These are phyloP conservation scores for Paraplagusia blochii DNA, from an alignment of 2,113 vertebrate genomes.

Conservation along the genomic window DNA sequence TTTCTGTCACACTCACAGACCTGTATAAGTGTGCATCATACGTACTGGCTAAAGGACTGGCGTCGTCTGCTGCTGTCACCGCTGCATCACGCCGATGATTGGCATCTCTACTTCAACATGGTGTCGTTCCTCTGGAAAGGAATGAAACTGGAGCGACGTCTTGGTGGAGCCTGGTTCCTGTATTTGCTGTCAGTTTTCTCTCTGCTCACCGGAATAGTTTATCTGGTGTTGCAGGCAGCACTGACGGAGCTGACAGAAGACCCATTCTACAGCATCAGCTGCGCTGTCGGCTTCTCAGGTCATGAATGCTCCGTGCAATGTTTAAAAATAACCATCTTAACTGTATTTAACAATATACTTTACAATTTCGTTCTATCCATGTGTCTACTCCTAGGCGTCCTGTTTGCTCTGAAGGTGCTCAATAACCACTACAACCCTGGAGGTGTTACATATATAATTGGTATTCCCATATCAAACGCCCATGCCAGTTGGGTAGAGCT, in stretches of 20 bases:
- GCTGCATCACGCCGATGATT: constrained; percentile 87
- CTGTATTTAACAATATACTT: too few species aligned
- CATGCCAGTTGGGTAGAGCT: constrained; percentile 92
- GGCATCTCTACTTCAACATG: constrained; percentile 98
- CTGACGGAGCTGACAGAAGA: constrained; percentile 76
- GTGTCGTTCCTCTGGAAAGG: constrained; percentile 92
- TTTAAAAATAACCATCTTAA: background rate
- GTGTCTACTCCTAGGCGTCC: constrained; percentile 78
- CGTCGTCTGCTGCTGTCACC: constrained; percentile 85
- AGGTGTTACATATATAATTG: constrained; percentile 78
- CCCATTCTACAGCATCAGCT: constrained; percentile 74
- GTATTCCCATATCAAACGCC: constrained; percentile 79
- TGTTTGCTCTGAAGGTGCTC: constrained; percentile 95
- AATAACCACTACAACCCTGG: constrained; percentile 88
- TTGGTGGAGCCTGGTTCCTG: constrained; percentile 84
- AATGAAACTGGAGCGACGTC: constrained; percentile 78
- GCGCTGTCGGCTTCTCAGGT: constrained; percentile 97
- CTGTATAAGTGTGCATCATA: constrained; percentile 85
- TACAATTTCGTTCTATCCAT: background rate
- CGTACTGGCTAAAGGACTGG: constrained; percentile 81
- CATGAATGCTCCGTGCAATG: constrained; percentile 8
- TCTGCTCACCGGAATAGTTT: constrained; percentile 83
- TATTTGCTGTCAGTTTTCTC: constrained; percentile 85
- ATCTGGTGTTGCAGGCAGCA: constrained; percentile 79
- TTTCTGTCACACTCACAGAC: constrained; percentile 44